phyloP scores from a whole-genome alignment of 2,113 vertebrate genomes.

The Zosterops lateralis region DNA sequence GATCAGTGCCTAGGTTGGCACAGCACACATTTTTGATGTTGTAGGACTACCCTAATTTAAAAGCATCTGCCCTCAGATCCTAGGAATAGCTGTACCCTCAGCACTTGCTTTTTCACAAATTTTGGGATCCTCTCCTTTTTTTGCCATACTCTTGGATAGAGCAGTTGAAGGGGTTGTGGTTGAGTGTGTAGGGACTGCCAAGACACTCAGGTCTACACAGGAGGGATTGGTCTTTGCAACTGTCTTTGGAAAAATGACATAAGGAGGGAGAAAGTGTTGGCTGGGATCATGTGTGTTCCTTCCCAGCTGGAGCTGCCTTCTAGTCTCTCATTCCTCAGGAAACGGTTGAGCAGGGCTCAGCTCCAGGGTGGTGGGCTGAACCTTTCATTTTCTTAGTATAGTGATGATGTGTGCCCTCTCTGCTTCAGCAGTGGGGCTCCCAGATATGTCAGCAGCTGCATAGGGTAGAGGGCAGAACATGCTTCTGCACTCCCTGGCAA shows the following conservation, averaged over 20 bases:
- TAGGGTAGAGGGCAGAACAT: not conserved
- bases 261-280: not conserved
- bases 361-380: not conserved
- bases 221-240: rapidly evolving
- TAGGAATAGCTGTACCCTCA: not conserved
- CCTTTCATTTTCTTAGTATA: not conserved
- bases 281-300: not conserved
- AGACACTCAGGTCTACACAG: not conserved
- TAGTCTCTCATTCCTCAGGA: not conserved
- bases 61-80: not conserved
- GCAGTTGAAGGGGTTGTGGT: not conserved
- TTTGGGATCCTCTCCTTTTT: not conserved
- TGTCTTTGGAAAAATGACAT: not conserved
- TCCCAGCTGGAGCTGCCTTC: not conserved
- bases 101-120: not conserved
- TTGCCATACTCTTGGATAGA: not conserved
- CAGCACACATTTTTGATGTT: not conserved
- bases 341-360: not conserved
- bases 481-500: not conserved
- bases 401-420: not conserved
- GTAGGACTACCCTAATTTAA: not conserved
- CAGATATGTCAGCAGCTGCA: not conserved
- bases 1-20: not conserved
- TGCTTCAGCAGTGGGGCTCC: not conserved
- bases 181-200: not conserved